These are phyloP conservation scores for Caenorhabditis virilis DNA, from an alignment of 2,888 invertebrate genomes.

Conservation along the genomic window DNA sequence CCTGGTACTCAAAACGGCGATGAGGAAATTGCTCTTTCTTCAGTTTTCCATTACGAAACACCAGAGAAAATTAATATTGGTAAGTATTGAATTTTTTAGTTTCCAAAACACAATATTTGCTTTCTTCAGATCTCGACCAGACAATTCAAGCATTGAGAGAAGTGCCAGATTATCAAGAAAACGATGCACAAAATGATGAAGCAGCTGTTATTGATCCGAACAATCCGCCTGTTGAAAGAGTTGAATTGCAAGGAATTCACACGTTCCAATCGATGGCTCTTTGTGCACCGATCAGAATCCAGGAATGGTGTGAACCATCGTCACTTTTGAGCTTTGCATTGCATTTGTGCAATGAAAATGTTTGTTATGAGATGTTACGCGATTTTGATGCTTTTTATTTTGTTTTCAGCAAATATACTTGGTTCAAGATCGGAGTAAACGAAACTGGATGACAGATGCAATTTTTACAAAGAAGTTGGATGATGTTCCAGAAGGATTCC, in stretches of 20 bases:
- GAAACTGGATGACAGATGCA: conserved; percentile 31
- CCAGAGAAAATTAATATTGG: conserved; percentile 1
- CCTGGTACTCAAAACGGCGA: conserved; percentile 6
- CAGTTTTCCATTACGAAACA: conserved; percentile 15
- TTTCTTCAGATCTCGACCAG: conserved; percentile 4
- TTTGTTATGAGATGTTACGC: too few relatives aligned
- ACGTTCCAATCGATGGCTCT: conserved; percentile 20
- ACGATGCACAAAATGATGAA: neutral
- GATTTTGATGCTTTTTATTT: too few relatives aligned
- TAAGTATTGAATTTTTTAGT: neutral
- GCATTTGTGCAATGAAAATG: conserved; percentile 34
- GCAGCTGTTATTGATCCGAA: too few relatives aligned
- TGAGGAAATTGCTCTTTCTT: too few relatives aligned
- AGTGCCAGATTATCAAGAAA: conserved; percentile 7
- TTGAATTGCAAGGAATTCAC: conserved; percentile 21
- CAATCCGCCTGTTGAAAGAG: conserved; percentile 10
- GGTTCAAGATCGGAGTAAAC: conserved; percentile 25
- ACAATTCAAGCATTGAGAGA: conserved; percentile 21
- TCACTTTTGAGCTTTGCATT: conserved; percentile 27
- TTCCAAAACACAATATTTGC: neutral
- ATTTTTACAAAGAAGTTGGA: conserved; percentile 22
- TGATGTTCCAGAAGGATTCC: conserved; percentile 11
- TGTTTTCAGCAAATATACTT: too few relatives aligned
- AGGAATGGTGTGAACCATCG: conserved; percentile 15
- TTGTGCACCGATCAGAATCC: conserved; percentile 19